These are phyloP conservation scores for Lordiphosa andalusiaca DNA, from an alignment of 2,888 invertebrate genomes.

Conservation along the genomic window DNA sequence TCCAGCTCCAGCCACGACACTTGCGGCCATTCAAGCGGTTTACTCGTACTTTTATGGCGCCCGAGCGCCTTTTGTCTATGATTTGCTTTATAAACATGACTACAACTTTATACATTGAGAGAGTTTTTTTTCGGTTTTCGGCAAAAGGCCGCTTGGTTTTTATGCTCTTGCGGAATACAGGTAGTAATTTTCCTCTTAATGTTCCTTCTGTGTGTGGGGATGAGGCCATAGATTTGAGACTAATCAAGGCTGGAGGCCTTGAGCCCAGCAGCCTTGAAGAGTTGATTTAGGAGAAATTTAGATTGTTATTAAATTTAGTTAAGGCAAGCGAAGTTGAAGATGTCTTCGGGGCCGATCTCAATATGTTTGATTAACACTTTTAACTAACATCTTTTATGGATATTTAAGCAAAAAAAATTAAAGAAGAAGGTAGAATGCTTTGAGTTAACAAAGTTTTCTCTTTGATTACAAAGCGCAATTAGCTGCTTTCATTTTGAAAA, in stretches of 20 bases:
- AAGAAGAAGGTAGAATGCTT: no score
- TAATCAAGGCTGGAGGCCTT: constrained; percentile 52
- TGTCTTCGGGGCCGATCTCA: no score
- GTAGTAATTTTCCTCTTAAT: constrained; percentile 70
- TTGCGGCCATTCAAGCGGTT: constrained; percentile 54
- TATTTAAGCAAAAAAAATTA: no score
- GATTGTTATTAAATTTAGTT: constrained; percentile 20
- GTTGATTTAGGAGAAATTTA: neutral
- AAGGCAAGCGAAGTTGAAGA: constrained; percentile 1
- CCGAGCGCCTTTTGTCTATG: constrained; percentile 63
- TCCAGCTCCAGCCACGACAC: constrained; percentile 44
- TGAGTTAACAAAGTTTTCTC: no score
- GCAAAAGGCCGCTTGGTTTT: constrained; percentile 39
- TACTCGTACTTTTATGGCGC: constrained; percentile 52
- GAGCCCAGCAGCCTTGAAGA: constrained; percentile 16
- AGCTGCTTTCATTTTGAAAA: no score
- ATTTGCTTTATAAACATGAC: constrained; percentile 64
- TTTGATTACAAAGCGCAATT: no score
- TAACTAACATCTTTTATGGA: no score
- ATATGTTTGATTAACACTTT: no score
- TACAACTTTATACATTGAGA: constrained; percentile 13
- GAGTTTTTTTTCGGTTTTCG: constrained; percentile 10
- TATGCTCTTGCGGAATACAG: constrained; percentile 67
- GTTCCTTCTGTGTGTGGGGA: constrained; percentile 32
- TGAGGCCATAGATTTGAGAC: constrained; percentile 39